Percentiles rank a stretch among this genome's conserved stretches.
Conservation (phyloP, 2,797 vertebrate genomes). For the Halcyon leucocephala region DNA sequence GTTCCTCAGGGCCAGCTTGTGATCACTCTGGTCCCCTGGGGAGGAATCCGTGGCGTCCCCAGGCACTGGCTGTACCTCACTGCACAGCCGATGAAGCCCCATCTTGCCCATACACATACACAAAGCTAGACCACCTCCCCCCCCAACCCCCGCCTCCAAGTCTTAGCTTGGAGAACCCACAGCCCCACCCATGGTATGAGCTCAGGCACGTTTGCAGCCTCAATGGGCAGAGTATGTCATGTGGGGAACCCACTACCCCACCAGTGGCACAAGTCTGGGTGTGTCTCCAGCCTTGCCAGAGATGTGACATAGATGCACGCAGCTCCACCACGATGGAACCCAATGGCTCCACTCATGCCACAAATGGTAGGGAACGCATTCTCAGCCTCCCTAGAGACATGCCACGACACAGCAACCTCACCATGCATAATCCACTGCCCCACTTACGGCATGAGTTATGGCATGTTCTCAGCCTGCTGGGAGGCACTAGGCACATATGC, state of each 20-base stretch:
- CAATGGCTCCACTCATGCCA: not conserved
- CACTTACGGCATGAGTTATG: not conserved
- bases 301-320: too few species aligned
- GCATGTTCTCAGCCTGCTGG: not conserved
- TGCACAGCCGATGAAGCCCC: not conserved
- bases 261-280: not conserved
- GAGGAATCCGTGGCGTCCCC: not conserved
- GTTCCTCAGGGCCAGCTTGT: constrained; percentile 91
- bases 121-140: too few species aligned
- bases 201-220: not conserved
- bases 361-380: rapidly evolving
- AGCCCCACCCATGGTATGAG: not conserved
- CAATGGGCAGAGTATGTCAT: rapidly evolving
- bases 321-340: rapidly evolving
- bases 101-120: not conserved
- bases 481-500: rapidly evolving
- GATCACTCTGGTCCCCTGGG: constrained; percentile 94
- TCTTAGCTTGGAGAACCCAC: not conserved
- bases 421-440: rapidly evolving
- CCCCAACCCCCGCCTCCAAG: not conserved
- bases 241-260: not conserved
- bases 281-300: not conserved
- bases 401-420: not conserved
- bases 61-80: not conserved
- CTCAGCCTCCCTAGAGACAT: not conserved